Evolutionary conservation across 2,113 vertebrate genomes (phyloP).

Genomic region (Pelusios castaneus): DNA sequence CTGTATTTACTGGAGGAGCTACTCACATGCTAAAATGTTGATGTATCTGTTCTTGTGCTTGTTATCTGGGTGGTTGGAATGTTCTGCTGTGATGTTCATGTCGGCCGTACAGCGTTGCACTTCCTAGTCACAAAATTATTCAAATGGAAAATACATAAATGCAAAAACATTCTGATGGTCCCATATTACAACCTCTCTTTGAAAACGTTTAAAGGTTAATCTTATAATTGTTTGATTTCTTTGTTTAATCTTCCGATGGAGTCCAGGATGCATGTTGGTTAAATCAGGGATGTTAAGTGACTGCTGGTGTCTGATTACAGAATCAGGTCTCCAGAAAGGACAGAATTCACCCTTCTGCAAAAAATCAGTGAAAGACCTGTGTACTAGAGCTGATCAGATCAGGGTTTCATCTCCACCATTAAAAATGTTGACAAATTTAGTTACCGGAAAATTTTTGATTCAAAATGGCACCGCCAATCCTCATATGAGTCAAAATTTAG

Average conservation of each 20-base stretch:
- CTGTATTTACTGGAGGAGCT: not conserved
- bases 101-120: constrained; percentile 94
- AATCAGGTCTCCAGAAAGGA: not conserved
- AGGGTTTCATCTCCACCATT: not conserved
- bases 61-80: constrained; percentile 98
- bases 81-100: constrained; percentile 98
- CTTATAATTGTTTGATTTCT: not conserved
- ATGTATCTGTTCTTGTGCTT: constrained; percentile 99
- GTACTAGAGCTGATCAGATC: not conserved
- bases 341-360: not conserved
- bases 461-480: not conserved
- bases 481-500: not conserved
- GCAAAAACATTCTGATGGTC: not conserved
- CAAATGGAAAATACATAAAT: not conserved
- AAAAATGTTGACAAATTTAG: not conserved
- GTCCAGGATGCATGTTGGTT: not conserved
- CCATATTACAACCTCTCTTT: not conserved
- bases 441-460: not conserved
- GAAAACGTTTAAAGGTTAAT: not conserved
- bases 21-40: constrained; percentile 99
- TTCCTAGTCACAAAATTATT: constrained; percentile 81
- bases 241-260: not conserved
- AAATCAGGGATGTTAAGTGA: not conserved
- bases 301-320: not conserved
- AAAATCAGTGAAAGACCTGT: not conserved